phyloP scores from a whole-genome alignment of 2,888 invertebrate species.

The Sinopyrophorus schimmeli region DNA sequence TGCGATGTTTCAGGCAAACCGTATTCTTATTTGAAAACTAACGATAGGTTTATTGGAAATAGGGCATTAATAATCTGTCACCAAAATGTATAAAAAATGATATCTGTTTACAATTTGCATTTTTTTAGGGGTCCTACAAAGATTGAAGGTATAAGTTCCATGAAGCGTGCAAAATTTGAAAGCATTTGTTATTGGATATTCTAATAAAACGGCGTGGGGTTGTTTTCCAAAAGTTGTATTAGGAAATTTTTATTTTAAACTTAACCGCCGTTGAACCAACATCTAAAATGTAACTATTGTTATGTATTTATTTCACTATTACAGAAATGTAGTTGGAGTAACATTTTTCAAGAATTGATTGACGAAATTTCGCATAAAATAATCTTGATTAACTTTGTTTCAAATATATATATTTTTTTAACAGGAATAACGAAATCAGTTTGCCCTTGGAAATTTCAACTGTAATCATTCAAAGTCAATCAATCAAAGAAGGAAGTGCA shows the following conservation, averaged over 20 bases:
- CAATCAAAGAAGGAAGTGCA: conserved; percentile 44
- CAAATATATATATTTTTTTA: too few relatives aligned
- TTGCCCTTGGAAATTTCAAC: conserved; percentile 15
- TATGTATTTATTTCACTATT: too few relatives aligned
- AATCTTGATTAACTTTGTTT: too few relatives aligned
- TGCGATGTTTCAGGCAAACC: too few relatives aligned
- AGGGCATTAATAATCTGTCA: conserved; percentile 29
- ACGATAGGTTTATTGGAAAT: too few relatives aligned
- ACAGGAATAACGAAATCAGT: conserved; percentile 14
- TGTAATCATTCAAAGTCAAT: conserved; percentile 45
- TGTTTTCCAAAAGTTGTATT: conserved; percentile 36
- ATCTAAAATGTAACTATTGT: too few relatives aligned
- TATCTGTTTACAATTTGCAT: conserved; percentile 38
- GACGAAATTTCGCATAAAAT: too few relatives aligned
- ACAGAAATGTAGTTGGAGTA: too few relatives aligned
- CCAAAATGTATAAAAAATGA: conserved; percentile 40
- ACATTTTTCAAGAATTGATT: too few relatives aligned
- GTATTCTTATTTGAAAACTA: too few relatives aligned
- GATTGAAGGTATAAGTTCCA: conserved; percentile 35
- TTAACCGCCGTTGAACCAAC: too few relatives aligned
- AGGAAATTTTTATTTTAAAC: too few relatives aligned
- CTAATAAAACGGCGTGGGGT: conserved; percentile 35
- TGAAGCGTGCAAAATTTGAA: conserved; percentile 41
- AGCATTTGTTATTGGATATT: conserved; percentile 39
- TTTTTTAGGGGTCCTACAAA: conserved; percentile 37